Percentiles rank a stretch among this genome's conserved stretches.
Conservation (phyloP, 2,888 invertebrate genomes). For the Apotomis betuletana region DNA sequence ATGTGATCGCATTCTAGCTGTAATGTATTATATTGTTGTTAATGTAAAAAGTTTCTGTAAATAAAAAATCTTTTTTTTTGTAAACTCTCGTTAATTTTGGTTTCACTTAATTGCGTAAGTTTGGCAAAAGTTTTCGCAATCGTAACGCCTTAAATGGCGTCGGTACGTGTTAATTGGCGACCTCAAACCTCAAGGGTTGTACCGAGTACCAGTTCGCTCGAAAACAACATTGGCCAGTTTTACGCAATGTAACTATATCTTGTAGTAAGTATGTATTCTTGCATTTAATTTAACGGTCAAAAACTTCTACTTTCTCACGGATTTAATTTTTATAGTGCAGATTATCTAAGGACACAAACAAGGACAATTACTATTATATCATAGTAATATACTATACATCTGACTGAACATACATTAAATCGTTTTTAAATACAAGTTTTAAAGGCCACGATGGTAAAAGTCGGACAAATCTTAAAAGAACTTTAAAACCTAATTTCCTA, state of each 20-base stretch:
- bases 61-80: slow-evolving; percentile 71
- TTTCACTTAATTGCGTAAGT: slow-evolving; percentile 48
- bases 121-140: slow-evolving; percentile 47
- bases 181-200: slow-evolving; percentile 27
- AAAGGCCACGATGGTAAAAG: too few species aligned
- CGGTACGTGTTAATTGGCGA: slow-evolving; percentile 41
- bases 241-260: slow-evolving; percentile 22
- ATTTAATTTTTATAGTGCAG: too few species aligned
- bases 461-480: too few species aligned
- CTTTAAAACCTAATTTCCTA: too few species aligned
- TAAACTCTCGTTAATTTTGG: slow-evolving; percentile 53
- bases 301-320: not conserved
- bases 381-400: too few species aligned
- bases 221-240: slow-evolving; percentile 1
- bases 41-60: slow-evolving; percentile 81
- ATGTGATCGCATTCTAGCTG: slow-evolving; percentile 78
- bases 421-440: too few species aligned
- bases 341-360: too few species aligned
- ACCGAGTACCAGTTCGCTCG: slow-evolving; percentile 11
- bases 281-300: slow-evolving; percentile 1
- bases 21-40: slow-evolving; percentile 77
- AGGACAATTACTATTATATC: too few species aligned
- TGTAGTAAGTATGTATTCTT: slow-evolving; percentile 8
- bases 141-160: slow-evolving; percentile 54
- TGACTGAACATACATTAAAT: too few species aligned